A percentile compares a stretch with the other conserved stretches of the same genome.
These are phyloP conservation scores for Cerceris rybyensis DNA, from an alignment of 2,888 invertebrate genomes.

Conservation along the genomic window DNA sequence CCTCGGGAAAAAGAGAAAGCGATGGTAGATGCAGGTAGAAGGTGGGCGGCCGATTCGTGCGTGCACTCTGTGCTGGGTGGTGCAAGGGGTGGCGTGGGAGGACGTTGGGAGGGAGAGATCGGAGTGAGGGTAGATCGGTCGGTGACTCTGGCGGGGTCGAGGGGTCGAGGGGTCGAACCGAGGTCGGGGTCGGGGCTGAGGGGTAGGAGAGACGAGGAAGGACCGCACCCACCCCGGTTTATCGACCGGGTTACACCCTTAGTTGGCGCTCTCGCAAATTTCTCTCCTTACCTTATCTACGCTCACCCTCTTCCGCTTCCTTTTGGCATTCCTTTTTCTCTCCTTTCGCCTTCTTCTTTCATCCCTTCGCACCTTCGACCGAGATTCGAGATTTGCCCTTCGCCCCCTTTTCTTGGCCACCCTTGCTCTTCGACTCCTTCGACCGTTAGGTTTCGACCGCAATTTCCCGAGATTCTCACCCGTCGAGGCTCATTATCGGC, in stretches of 20 bases:
- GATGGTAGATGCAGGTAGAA: background rate
- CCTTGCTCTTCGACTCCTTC: background rate
- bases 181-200: conserved; percentile 64
- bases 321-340: background rate
- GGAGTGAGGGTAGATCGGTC: conserved; percentile 33
- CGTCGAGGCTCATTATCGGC: conserved; percentile 1
- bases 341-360: background rate
- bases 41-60: conserved; percentile 14
- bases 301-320: conserved; percentile 2
- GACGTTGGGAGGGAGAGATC: conserved; percentile 12
- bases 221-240: conserved; percentile 77
- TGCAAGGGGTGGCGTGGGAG: background rate
- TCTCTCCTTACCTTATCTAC: conserved; percentile 65
- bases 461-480: background rate
- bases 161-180: conserved; percentile 51
- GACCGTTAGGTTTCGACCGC: no score
- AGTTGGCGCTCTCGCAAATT: conserved; percentile 69
- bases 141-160: conserved; percentile 41
- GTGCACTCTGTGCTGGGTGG: conserved; percentile 21
- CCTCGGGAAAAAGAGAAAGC: background rate
- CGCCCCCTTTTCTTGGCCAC: no score
- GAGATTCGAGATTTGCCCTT: no score
- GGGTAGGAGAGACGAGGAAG: conserved; percentile 67
- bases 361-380: background rate
- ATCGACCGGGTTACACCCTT: conserved; percentile 76